Conservation (phyloP, 92 coral and sea anemone genomes). For the Desmophyllum pertusum region DNA sequence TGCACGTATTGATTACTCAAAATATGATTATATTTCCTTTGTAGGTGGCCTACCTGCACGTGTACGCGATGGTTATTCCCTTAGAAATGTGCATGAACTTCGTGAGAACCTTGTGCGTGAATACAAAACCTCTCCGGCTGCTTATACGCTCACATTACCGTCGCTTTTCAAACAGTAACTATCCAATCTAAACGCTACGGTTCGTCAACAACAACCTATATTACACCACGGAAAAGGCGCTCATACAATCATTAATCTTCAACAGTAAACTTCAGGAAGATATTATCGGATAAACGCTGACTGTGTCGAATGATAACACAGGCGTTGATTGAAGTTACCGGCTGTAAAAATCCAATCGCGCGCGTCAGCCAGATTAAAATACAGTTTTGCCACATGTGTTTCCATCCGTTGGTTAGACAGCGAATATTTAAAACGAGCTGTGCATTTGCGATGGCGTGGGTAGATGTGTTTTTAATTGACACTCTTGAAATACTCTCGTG, state of each 20-base stretch:
- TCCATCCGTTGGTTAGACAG: background rate
- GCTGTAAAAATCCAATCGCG: background rate
- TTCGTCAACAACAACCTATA: background rate
- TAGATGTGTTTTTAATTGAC: conserved; percentile 21
- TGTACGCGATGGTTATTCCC: background rate
- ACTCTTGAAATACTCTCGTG: background rate
- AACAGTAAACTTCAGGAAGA: background rate
- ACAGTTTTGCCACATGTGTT: background rate
- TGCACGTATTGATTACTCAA: background rate
- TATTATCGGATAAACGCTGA: conserved; percentile 9
- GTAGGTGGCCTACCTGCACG: background rate
- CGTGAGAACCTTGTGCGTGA: background rate
- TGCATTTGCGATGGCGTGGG: background rate
- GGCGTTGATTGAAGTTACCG: conserved; percentile 19
- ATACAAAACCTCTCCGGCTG: background rate
- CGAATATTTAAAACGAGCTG: background rate
- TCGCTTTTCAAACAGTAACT: background rate
- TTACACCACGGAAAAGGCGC: background rate
- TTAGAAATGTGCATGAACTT: background rate
- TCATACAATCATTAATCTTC: background rate
- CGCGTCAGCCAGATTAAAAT: conserved; percentile 15
- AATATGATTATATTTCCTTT: background rate
- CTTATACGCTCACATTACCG: no score
- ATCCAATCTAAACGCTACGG: background rate
- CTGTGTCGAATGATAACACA: background rate